These are phyloP conservation scores for Mythimna ferrago DNA, from an alignment of 2,888 invertebrate species.

Conservation along the genomic window DNA sequence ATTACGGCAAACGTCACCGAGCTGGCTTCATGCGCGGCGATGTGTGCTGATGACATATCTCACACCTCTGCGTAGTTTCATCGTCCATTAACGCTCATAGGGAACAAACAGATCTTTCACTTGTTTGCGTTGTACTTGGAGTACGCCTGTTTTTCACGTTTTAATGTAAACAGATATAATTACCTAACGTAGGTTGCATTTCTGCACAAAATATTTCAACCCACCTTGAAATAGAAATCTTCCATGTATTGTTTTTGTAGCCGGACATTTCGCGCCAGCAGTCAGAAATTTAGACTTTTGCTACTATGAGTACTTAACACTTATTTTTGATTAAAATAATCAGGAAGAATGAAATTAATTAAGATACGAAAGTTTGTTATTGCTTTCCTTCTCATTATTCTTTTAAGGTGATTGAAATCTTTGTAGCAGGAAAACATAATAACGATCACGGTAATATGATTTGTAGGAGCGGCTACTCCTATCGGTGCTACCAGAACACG, in stretches of 20 bases:
- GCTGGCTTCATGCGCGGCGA: constrained; percentile 43
- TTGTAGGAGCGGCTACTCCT: constrained; percentile 96
- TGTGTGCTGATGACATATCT: constrained; percentile 36
- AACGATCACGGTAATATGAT: constrained; percentile 18
- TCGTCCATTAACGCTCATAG: constrained; percentile 4
- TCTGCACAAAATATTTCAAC: neutral
- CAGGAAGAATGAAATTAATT: constrained; percentile 3
- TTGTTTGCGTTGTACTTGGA: neutral
- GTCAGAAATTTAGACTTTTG: neutral
- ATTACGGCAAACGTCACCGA: constrained; percentile 44
- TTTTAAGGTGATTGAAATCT: neutral
- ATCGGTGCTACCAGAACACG: constrained; percentile 98
- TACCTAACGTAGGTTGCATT: neutral
- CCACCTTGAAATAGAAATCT: neutral
- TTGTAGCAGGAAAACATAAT: neutral
- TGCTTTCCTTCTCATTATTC: neutral
- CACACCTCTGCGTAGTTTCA: constrained; percentile 44
- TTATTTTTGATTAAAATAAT: neutral
- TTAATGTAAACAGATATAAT: neutral
- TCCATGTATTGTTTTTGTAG: neutral
- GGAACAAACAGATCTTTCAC: constrained; percentile 4
- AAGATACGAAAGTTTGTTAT: neutral
- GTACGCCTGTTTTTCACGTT: neutral
- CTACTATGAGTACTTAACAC: neutral
- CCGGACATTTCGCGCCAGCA: neutral